Base-by-base conservation (phyloP, 92 coral and sea anemone species). In the Blastomussa wellsi region DNA sequence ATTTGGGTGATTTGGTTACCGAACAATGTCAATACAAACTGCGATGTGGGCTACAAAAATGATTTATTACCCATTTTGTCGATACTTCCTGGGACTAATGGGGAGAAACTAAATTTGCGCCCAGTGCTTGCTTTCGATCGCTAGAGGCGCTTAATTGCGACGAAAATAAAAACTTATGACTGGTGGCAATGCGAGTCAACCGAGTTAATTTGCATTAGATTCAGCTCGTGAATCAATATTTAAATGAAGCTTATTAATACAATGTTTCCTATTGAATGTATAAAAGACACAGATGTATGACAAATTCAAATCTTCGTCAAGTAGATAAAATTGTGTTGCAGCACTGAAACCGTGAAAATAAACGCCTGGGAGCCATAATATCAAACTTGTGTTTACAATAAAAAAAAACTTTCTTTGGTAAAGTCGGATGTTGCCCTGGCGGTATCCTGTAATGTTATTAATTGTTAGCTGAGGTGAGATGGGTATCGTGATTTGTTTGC, bases 401-500 rank as follows among this genome's bases (percentile, higher is more conserved):
- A 70, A 19, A 33, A 20, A 38, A 9, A 7, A 22, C 22, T 20
- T 69, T 33, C 28, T 35, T 33, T 4, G 24, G 20, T 33, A 38
- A 35, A 11, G 41, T 5, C 41, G 75, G 75, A 70, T 17, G 44
- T 70, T 37, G 22, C n/a, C 47, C 6, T 70, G 75, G 13, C 75
- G 44, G 28, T 36, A 24, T 65, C 69, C 76, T 79, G 72, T 26
- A 79, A 7, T 39, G 48, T 15, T 64, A 70, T 70, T 26, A 69
- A 64, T 79, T 81, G 49, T 60, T 19, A 48, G 77, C 28, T 9
- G 12, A 13, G 69, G 69, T 1, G 12, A 3, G 85, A 69, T 51
- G 37, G 68, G 26, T 49, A 47, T 69, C 29, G 29, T 69, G 85
- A 69, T 81, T 81, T 70, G 47, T 69, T 69, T 69, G 31, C 62